A percentile compares a stretch with the other conserved stretches of the same genome.
phyloP scores from a whole-genome alignment of 2,797 vertebrate species.

The Somateria mollissima region DNA sequence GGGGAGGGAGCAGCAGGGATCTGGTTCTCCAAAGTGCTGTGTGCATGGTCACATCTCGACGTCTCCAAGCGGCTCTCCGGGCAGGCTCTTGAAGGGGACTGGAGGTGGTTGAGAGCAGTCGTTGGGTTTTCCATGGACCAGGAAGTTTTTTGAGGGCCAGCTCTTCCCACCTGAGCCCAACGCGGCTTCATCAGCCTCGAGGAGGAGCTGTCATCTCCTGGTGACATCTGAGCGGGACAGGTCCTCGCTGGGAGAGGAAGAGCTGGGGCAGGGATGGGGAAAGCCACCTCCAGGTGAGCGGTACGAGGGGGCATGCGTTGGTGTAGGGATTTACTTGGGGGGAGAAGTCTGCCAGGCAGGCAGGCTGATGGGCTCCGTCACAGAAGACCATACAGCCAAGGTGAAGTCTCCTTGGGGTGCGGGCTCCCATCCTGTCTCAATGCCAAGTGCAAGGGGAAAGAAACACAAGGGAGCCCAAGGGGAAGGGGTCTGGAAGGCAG shows the following conservation, averaged over 20 bases:
- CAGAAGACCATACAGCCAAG: background rate
- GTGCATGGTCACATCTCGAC: slow-evolving; percentile 52
- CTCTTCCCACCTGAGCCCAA: too few species aligned
- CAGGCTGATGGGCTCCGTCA: background rate
- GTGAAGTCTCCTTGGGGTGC: background rate
- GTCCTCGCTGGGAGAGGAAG: background rate
- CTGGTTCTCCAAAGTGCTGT: slow-evolving; percentile 65
- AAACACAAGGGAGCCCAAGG: background rate
- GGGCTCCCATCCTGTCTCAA: background rate
- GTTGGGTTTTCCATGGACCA: background rate
- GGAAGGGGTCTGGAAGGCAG: background rate
- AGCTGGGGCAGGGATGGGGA: background rate
- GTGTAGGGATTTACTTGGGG: fast-evolving
- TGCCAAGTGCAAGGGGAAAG: background rate
- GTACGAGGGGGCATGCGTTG: background rate
- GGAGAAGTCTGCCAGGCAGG: background rate
- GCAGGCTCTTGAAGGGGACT: background rate
- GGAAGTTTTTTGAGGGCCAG: background rate
- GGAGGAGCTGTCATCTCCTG: background rate
- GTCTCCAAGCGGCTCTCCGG: slow-evolving; percentile 8
- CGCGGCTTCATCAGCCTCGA: background rate
- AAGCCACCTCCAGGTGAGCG: background rate
- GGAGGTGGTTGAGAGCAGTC: background rate
- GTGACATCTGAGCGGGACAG: background rate
- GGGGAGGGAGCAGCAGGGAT: slow-evolving; percentile 47